Evolutionary conservation across 2,113 vertebrate genomes (phyloP).

Genomic region (Phalacrocorax aristotelis): DNA sequence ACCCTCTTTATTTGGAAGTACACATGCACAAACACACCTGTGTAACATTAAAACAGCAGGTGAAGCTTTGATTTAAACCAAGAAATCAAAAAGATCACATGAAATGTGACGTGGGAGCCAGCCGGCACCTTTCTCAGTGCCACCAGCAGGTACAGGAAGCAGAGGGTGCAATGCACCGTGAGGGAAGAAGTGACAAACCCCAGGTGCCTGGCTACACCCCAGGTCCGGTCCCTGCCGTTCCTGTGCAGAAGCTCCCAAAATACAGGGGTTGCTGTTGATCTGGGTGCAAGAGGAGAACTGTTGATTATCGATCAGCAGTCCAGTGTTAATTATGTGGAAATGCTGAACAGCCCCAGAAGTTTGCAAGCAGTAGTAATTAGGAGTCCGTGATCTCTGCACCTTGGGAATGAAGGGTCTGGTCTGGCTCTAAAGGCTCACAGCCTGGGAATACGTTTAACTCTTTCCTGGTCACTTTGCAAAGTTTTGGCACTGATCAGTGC

Average conservation of each 20-base stretch:
- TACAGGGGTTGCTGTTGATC: neutral
- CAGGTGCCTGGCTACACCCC: neutral
- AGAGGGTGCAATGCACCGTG: neutral
- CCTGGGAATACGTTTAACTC: slow-evolving; percentile 1
- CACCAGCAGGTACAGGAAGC: neutral
- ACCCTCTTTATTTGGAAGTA: neutral
- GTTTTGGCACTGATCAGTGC: neutral
- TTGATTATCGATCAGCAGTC: neutral
- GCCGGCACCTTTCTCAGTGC: neutral
- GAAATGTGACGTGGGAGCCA: accelerated
- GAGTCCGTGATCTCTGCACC: neutral
- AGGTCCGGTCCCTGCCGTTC: neutral
- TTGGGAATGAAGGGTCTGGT: neutral
- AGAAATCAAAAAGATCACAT: neutral
- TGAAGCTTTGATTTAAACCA: neutral
- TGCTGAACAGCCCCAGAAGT: neutral
- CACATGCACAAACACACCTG: neutral
- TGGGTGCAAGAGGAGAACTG: neutral
- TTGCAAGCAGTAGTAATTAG: slow-evolving; percentile 4
- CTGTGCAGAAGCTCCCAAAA: neutral
- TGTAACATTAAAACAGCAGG: neutral
- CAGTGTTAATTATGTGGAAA: neutral
- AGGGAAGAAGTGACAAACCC: neutral
- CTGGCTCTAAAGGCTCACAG: neutral
- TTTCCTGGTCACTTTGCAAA: neutral